Base-by-base conservation (phyloP, 2,888 invertebrate species). In the Cheilosia vernalis region DNA sequence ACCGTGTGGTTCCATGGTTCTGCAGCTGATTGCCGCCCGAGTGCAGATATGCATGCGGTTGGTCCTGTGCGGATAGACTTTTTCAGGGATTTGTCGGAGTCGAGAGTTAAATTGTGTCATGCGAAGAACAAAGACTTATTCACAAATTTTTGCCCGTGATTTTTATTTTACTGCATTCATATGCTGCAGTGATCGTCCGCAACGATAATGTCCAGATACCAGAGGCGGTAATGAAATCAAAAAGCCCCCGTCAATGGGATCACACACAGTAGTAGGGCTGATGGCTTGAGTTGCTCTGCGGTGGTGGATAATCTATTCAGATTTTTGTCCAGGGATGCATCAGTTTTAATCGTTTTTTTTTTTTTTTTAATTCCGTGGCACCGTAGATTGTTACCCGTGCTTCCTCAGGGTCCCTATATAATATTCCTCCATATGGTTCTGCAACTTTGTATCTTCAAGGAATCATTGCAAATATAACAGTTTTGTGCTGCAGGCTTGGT, bases 21-120 rank as follows among this genome's bases (percentile, higher is more conserved):
- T 85, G 85, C 77, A 85, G 69, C 81, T 81, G 85, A 85, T 85
- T 85, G 77, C 76, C 81, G 77, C 76, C 85, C 56, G 51, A 77
- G 61, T 63, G 77, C 49, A 81, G 76, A 77, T 73, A 80, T 85
- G 76, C 76, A 85, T 85, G 85, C 61, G 80, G 81, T 85, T 77
- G 76, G 85, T 67, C 81, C 79, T 76, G 76, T 85, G 85, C 58
- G 80, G 60, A 67, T 72, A 85, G 67, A 85, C 37, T 60, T 72
- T 67, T 76, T 85, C 76, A 77, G 66, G 72, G 76, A 80, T 77
- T 67, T 76, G 61, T 76, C 24, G 37, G 69, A 66, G 61, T 72
- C 61, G 40, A 76, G 61, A 72, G 66, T 70, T 67, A 53, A 77
- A 58, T 80, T 77, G 49, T 76, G 70, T 70, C 64, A 76, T 70